Evolutionary conservation across 2,888 invertebrate species (phyloP).

Genomic region (Emmelina monodactyla): DNA sequence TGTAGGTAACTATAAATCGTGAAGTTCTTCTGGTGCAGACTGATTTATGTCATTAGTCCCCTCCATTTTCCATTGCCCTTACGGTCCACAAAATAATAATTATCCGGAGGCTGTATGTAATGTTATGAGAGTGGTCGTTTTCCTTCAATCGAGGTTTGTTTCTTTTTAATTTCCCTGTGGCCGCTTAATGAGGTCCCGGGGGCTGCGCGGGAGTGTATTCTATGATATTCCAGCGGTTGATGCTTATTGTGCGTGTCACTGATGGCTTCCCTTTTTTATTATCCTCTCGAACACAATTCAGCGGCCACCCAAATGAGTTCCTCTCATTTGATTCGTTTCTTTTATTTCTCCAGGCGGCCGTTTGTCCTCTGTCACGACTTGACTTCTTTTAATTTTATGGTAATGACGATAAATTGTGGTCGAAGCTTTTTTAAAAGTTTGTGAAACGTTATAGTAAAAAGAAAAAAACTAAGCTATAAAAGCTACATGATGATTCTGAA

Average conservation of each 20-base stretch:
- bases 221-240: conserved; percentile 68
- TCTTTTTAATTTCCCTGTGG: conserved; percentile 68
- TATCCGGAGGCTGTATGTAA: conserved; percentile 66
- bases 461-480: conserved; percentile 3
- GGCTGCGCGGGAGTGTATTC: conserved; percentile 56
- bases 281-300: conserved; percentile 66
- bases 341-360: conserved; percentile 63
- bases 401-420: conserved; percentile 1
- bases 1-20: no score
- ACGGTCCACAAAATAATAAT: conserved; percentile 68
- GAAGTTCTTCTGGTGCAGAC: conserved; percentile 43
- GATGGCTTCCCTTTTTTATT: conserved; percentile 65
- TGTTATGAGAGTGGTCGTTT: conserved; percentile 66
- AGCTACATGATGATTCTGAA: conserved; percentile 1
- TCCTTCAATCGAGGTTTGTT: no score
- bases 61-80: conserved; percentile 39
- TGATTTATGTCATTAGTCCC: conserved; percentile 37
- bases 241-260: conserved; percentile 68
- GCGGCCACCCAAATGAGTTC: conserved; percentile 61
- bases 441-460: not conserved
- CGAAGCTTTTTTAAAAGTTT: not conserved
- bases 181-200: conserved; percentile 63
- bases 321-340: conserved; percentile 62
- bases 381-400: conserved; percentile 51
- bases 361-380: conserved; percentile 58